Conservation (phyloP, 1,140 invertebrate species). For the Tribolium madens region DNA sequence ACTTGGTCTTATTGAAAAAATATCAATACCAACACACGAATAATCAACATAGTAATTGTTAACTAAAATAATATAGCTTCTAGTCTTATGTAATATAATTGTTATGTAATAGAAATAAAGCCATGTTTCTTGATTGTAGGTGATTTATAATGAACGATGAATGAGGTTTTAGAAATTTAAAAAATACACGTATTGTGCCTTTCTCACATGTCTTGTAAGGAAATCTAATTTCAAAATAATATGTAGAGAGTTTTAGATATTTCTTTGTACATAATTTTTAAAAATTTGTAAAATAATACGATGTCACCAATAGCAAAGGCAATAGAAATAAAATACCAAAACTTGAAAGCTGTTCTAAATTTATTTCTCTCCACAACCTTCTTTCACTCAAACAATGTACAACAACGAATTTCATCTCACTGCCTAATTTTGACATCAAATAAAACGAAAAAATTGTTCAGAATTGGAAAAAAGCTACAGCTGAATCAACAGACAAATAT, state of each 20-base stretch:
- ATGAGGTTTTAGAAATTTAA: constrained; percentile 15
- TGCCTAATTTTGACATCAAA: no score
- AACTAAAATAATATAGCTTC: constrained; percentile 17
- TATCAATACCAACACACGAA: not conserved
- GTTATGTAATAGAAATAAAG: constrained; percentile 20
- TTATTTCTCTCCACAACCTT: not conserved
- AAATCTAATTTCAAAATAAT: constrained; percentile 36
- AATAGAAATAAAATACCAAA: constrained; percentile 33
- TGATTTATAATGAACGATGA: not conserved
- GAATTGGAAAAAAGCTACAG: no score
- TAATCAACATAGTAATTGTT: constrained; percentile 2
- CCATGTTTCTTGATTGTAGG: constrained; percentile 29
- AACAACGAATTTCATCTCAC: no score
- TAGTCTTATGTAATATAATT: constrained; percentile 28
- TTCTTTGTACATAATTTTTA: constrained; percentile 57
- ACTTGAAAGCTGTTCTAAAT: not conserved
- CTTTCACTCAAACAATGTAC: not conserved
- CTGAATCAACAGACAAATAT: no score
- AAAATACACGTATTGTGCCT: constrained; percentile 52
- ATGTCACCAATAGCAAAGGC: constrained; percentile 25
- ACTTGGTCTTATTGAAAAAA: constrained; percentile 10
- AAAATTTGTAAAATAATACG: constrained; percentile 52
- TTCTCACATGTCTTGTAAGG: constrained; percentile 48
- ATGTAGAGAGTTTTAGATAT: constrained; percentile 48
- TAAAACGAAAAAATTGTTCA: no score